Percentiles rank a stretch among this genome's conserved stretches.
Evolutionary conservation across 2,113 vertebrate genomes (phyloP).

Genomic region (Chaetorhynchus papuensis): DNA sequence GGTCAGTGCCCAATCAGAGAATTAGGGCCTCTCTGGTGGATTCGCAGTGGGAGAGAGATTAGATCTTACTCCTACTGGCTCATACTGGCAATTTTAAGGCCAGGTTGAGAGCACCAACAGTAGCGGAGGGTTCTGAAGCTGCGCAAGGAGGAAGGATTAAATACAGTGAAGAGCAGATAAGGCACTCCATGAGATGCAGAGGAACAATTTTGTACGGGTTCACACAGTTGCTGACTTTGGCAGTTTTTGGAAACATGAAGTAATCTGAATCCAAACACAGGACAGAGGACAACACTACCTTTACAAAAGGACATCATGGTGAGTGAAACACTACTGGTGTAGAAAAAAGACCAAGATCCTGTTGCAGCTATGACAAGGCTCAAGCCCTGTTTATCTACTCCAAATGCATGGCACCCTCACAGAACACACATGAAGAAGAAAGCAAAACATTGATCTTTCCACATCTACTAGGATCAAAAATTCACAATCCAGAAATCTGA

Average conservation of each 20-base stretch:
- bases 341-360: neutral
- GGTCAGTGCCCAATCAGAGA: neutral
- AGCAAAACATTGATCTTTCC: neutral
- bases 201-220: neutral
- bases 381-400: neutral
- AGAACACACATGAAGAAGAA: neutral
- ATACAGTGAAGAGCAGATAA: neutral
- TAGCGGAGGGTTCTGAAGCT: neutral
- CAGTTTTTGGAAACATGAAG: neutral
- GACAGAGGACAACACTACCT: neutral
- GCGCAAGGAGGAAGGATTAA: neutral
- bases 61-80: neutral
- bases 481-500: neutral
- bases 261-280: neutral
- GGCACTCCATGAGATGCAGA: neutral
- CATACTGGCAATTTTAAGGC: neutral
- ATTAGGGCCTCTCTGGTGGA: neutral
- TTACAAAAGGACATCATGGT: neutral
- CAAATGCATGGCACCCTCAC: neutral
- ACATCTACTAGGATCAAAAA: conserved; percentile 25
- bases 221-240: neutral
- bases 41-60: neutral
- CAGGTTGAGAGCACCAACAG: neutral
- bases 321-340: neutral
- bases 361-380: neutral